phyloP scores from a whole-genome alignment of 2,888 invertebrate species.

The Eristalis tenax region DNA sequence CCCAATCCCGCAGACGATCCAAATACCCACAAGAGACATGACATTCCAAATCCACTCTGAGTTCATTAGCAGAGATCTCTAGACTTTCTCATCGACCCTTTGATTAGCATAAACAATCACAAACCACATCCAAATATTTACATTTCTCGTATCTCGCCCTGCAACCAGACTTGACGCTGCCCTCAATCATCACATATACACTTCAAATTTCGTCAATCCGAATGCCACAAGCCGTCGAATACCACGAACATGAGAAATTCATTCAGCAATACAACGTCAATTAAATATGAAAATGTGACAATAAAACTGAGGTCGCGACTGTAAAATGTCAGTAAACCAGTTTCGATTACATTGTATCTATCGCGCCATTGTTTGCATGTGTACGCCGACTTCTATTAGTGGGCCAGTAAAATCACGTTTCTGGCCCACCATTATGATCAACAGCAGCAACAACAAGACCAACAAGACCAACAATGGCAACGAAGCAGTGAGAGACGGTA shows the following conservation, averaged over 20 bases:
- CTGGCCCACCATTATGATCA: conserved; percentile 7
- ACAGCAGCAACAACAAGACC: not conserved
- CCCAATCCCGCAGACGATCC: no score
- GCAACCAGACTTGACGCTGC: not conserved
- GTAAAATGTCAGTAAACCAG: conserved; percentile 58
- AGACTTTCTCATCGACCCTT: no score
- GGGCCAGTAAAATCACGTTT: conserved; percentile 60
- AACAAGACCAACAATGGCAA: not conserved
- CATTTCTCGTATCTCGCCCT: conserved; percentile 2
- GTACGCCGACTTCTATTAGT: conserved; percentile 42
- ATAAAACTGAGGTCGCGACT: conserved; percentile 17
- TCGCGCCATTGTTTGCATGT: not conserved
- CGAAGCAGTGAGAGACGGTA: conserved; percentile 3
- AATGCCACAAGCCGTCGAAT: not conserved
- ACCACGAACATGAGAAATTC: conserved; percentile 13
- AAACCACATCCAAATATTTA: not conserved
- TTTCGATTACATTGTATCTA: conserved; percentile 18
- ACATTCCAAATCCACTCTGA: no score
- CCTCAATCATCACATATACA: conserved; percentile 19
- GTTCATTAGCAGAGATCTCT: no score
- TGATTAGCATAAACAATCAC: no score
- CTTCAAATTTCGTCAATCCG: conserved; percentile 37
- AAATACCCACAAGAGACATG: no score
- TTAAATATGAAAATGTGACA: conserved; percentile 53
- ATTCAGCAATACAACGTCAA: conserved; percentile 41